Base-by-base conservation (phyloP, 2,113 vertebrate species). In the Hassar affinis region DNA sequence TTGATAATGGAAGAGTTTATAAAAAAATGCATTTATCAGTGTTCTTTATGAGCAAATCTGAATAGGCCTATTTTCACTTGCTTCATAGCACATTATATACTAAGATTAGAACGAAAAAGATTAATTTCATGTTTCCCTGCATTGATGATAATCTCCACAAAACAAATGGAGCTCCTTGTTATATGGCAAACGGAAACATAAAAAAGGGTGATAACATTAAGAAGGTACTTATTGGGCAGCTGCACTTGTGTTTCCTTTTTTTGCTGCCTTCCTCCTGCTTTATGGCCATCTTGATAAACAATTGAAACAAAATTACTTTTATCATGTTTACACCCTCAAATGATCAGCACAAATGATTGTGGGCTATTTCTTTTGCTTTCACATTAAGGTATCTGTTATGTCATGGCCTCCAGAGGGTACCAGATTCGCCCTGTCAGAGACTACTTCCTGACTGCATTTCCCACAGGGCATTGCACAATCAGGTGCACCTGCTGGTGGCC, bases 41-140 rank as follows among this genome's bases (percentile, higher is more conserved):
- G 79, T 82, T 82, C 11, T 59, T 78, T 33, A 47, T 77, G 71
- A 83, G 10, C 1, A 9, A 62, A 80, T 71, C 15, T 18, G 57
- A 78, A 81, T 78, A 71, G 61, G 54, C 61, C 61, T 57, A 79
- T 84, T 87, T 79, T 84, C 52, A 64, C 79, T 81, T 78, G n/a
- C 51, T 72, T 79, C 49, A 79, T 80, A 25, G 22, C 38, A 79
- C 47, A 74, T 68, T 82, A 79, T 84, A 49, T 79, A 85, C 45
- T 38, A 35, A 33, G 74, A 83, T 83, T 77, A 69, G 35, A 61
- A 61, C 3, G 56, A 78, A 84, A n/a, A 78, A 78, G 66, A 62
- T 61, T 82, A 42, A 52, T 78, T 62, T 22, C 75, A 87, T 76
- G 42, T 85, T 82, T 79, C 79, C 57, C 64, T 84, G 57, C 52